Percentiles rank a stretch among this genome's conserved stretches.
Evolutionary conservation across 2,888 invertebrate species (phyloP).

Genomic region (Zhuqinia jingwanae): DNA sequence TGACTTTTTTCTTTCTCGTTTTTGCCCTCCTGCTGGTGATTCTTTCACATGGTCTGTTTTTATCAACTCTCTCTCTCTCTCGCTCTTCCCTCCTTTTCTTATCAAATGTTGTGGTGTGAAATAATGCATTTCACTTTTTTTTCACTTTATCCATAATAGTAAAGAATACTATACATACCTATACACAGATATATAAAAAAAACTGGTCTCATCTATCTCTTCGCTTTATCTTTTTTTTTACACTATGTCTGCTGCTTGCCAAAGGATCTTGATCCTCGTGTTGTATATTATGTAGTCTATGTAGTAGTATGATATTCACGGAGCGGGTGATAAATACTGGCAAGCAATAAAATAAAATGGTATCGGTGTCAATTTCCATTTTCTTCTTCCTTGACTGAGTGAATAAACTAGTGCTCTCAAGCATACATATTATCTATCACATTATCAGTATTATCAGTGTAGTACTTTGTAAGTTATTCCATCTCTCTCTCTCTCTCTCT

Average conservation of each 20-base stretch:
- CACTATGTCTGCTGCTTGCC: background rate
- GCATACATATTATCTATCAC: background rate
- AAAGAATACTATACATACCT: background rate
- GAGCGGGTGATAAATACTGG: constrained; percentile 36
- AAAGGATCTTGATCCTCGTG: background rate
- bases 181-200: background rate
- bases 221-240: background rate
- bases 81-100: too few species aligned
- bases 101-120: background rate
- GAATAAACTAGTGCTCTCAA: constrained; percentile 12
- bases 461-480: too few species aligned
- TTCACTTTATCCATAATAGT: constrained; percentile 25
- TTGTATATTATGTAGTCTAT: too few species aligned
- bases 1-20: background rate
- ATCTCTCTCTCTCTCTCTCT: too few species aligned
- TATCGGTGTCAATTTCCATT: constrained; percentile 41
- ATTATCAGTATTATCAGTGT: too few species aligned
- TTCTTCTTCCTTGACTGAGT: constrained; percentile 21
- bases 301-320: constrained; percentile 12
- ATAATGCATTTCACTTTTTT: constrained; percentile 20
- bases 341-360: constrained; percentile 41
- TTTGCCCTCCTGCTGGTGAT: background rate
- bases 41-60: background rate
- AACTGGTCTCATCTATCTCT: constrained; percentile 11
- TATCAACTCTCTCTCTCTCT: too few species aligned